These are phyloP conservation scores for Orestias chungarensis DNA, from an alignment of 2,797 vertebrate genomes.

Conservation along the genomic window DNA sequence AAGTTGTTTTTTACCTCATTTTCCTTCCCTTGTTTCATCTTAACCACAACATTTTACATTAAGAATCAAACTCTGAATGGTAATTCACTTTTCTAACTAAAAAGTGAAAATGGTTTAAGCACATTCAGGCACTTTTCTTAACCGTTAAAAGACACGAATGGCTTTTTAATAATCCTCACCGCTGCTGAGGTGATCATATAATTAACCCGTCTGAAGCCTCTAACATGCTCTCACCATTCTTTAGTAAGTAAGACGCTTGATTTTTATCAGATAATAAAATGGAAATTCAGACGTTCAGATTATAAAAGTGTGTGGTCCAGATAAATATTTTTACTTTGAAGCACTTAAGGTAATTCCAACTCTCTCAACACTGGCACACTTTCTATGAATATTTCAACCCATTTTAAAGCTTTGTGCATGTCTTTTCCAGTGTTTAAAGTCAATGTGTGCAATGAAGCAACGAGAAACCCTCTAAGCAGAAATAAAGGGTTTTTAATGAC, in stretches of 20 bases:
- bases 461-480: constrained; percentile 3
- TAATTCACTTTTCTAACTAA: constrained; percentile 10
- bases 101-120: constrained; percentile 7
- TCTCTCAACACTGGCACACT: not conserved
- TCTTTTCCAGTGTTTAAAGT: not conserved
- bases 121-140: constrained; percentile 3
- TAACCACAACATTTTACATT: constrained; percentile 10
- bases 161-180: constrained; percentile 22
- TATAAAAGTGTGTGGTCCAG: constrained; percentile 1
- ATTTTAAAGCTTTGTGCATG: not conserved
- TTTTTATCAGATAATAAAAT: constrained; percentile 1
- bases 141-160: constrained; percentile 1
- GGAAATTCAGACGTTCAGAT: not conserved
- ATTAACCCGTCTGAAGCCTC: constrained; percentile 27
- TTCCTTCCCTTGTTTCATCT: not conserved
- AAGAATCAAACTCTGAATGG: constrained; percentile 45
- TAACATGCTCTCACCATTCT: constrained; percentile 2
- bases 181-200: constrained; percentile 20
- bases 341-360: constrained; percentile 1
- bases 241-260: constrained; percentile 15
- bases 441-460: not conserved
- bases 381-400: no score
- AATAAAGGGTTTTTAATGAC: constrained; percentile 24
- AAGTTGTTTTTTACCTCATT: constrained; percentile 17
- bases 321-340: constrained; percentile 14